Evolutionary conservation across 2,113 vertebrate genomes (phyloP).

Genomic region (Gasterosteus nipponicus): DNA sequence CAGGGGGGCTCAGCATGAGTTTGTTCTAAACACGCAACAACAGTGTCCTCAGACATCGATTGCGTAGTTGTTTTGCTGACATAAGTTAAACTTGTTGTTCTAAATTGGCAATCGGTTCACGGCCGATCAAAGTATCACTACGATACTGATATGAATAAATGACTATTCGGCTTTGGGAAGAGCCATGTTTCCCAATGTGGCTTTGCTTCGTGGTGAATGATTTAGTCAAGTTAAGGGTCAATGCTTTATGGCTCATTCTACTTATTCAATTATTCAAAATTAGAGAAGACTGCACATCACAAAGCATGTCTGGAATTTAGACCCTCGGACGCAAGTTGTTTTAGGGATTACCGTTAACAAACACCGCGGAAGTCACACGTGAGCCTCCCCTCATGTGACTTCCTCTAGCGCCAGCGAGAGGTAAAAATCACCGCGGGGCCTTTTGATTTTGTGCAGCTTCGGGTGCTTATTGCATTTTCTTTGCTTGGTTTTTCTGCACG

Average conservation of each 20-base stretch:
- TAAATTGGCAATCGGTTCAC: constrained; percentile 1
- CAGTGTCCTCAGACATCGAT: constrained; percentile 4
- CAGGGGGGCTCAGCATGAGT: constrained; percentile 30
- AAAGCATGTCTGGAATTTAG: constrained; percentile 67
- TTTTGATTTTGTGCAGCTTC: constrained; percentile 48
- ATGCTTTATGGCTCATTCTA: constrained; percentile 23
- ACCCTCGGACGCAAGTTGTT: constrained; percentile 55
- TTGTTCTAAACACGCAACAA: constrained; percentile 28
- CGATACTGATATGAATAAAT: constrained; percentile 6
- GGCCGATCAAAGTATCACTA: constrained; percentile 3
- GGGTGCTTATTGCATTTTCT: constrained; percentile 66
- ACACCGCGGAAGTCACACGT: constrained; percentile 70
- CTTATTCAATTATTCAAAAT: constrained; percentile 26
- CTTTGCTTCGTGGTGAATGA: constrained; percentile 32
- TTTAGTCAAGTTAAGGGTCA: constrained; percentile 30
- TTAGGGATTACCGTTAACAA: constrained; percentile 72
- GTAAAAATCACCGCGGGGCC: constrained; percentile 39
- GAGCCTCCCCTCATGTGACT: constrained; percentile 68
- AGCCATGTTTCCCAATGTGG: neutral
- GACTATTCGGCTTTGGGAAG: neutral
- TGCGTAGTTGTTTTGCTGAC: constrained; percentile 10
- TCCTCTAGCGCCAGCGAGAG: constrained; percentile 67
- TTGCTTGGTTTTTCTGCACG: constrained; percentile 61
- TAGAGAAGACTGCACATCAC: constrained; percentile 45
- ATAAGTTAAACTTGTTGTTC: constrained; percentile 6